Evolutionary conservation across 2,888 invertebrate species (phyloP), one percentile per base, ranked within the genome.

Genomic region (Coelinius sp.): DNA sequence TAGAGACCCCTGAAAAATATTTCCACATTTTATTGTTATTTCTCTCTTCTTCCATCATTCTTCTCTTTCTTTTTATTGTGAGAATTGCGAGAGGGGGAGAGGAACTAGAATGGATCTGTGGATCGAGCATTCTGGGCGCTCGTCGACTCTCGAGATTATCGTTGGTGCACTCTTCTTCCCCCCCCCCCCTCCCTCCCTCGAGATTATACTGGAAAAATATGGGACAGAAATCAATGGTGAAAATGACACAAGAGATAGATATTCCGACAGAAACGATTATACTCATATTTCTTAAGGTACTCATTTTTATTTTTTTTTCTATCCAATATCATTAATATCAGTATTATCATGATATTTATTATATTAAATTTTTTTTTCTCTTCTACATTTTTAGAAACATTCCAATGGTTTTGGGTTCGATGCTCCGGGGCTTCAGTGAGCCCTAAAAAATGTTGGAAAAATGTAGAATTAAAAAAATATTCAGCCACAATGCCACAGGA

Each of bases 51-150:
- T 53, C 14, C 14, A 27, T 56, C 7, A 25, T 24, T 14, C 14
- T 53, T 53, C 2, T 7, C 25, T 53, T 56, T 56, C 12, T 56
- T 56, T 53, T 25, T n/a, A 14, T 24, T 24, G 24, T 25, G 27
- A 27, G 1, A 44, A 44, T 56, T 2, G 27, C 8, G 49, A 22
- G 17, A 49, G n/a, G 52, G 52, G 24, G 35, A 8, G 44, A 2
- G n/a, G 44, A 17, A 44, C 44, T 56, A 56, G 56, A 56, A 56
- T 56, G 14, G 56, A 5, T 56, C 20, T 56, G 27, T n/a, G 14
- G 56, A 56, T 56, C 56, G 56, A 56, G 56, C 56, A 56, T 56
- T 56, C 27, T 56, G 56, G 25, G 56, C 56, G 56, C 56, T 56
- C 25, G 56, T 56, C 56, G 27, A 56, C 25, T 25, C 56, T 56